These are phyloP conservation scores for Alethe castanea DNA, from an alignment of 2,113 vertebrate genomes.

Conservation along the genomic window DNA sequence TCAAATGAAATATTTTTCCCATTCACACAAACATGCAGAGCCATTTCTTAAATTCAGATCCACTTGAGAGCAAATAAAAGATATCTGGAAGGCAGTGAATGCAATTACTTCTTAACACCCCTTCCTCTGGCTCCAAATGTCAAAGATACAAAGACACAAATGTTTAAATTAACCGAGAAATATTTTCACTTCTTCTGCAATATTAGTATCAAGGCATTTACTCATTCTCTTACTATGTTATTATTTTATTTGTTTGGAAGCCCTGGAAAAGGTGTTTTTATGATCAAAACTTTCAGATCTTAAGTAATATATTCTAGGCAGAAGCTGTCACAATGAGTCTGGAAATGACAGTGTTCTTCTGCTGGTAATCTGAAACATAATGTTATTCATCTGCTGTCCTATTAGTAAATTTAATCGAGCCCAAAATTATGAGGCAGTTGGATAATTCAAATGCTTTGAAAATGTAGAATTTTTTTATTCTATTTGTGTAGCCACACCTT, in stretches of 20 bases:
- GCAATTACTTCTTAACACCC: conserved; percentile 38
- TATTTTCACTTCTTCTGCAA: conserved; percentile 27
- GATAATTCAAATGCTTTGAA: background rate
- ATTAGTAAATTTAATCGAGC: conserved; percentile 7
- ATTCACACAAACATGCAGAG: background rate
- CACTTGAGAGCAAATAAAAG: conserved; percentile 45
- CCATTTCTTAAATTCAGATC: conserved; percentile 18
- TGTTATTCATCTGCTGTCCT: background rate
- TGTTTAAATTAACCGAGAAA: conserved; percentile 50
- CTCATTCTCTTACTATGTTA: background rate
- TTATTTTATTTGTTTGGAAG: conserved; percentile 35
- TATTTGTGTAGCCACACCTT: background rate
- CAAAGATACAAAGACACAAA: conserved; percentile 45
- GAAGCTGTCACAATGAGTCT: background rate
- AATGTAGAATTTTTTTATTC: background rate
- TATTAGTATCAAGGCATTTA: conserved; percentile 33
- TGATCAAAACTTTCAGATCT: background rate
- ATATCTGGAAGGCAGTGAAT: conserved; percentile 41
- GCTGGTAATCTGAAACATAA: background rate
- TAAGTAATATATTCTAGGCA: background rate
- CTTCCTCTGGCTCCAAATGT: conserved; percentile 56
- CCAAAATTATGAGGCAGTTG: background rate
- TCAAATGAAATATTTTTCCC: conserved; percentile 19
- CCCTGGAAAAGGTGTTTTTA: background rate
- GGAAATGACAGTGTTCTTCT: background rate